A percentile compares a stretch with the other conserved stretches of the same genome.
These are phyloP conservation scores for Oscheius sp. DNA, from an alignment of 2,888 invertebrate species.

Conservation along the genomic window DNA sequence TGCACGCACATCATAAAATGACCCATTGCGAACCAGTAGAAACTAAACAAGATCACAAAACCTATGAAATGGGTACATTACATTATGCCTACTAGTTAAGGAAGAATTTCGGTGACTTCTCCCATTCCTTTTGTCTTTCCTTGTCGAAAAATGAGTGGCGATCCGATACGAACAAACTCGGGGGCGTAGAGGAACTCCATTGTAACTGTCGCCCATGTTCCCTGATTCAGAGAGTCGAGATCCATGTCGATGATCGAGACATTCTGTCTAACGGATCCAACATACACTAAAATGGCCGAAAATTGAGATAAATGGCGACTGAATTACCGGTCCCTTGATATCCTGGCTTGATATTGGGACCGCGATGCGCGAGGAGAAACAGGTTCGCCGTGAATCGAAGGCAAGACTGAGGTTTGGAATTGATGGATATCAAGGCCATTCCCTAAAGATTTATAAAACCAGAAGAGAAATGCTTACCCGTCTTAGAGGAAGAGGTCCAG, in stretches of 20 bases:
- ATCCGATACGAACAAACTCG: conserved; percentile 74
- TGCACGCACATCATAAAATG: conserved; percentile 5
- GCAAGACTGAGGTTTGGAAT: conserved; percentile 53
- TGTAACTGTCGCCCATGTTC: conserved; percentile 85
- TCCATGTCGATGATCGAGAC: conserved; percentile 79
- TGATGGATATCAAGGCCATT: conserved; percentile 81
- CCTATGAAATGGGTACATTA: background rate
- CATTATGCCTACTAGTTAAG: background rate
- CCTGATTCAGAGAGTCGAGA: conserved; percentile 76
- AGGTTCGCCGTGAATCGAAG: conserved; percentile 82
- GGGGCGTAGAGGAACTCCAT: conserved; percentile 74
- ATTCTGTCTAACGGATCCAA: conserved; percentile 93
- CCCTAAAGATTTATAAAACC: conserved; percentile 78
- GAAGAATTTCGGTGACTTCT: conserved; percentile 75
- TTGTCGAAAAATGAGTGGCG: conserved; percentile 84
- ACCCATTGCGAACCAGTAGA: conserved; percentile 11
- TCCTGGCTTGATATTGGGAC: conserved; percentile 69
- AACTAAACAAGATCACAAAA: background rate
- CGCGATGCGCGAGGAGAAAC: conserved; percentile 78
- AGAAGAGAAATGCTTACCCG: conserved; percentile 66
- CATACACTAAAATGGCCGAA: conserved; percentile 79
- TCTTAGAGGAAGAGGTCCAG: conserved; percentile 55
- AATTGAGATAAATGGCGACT: background rate
- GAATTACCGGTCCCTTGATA: conserved; percentile 78
- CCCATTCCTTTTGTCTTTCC: conserved; percentile 87